Percentiles rank a stretch among this genome's conserved stretches.
Conservation (phyloP, 2,797 vertebrate genomes). For the Alfaro cultratus region DNA sequence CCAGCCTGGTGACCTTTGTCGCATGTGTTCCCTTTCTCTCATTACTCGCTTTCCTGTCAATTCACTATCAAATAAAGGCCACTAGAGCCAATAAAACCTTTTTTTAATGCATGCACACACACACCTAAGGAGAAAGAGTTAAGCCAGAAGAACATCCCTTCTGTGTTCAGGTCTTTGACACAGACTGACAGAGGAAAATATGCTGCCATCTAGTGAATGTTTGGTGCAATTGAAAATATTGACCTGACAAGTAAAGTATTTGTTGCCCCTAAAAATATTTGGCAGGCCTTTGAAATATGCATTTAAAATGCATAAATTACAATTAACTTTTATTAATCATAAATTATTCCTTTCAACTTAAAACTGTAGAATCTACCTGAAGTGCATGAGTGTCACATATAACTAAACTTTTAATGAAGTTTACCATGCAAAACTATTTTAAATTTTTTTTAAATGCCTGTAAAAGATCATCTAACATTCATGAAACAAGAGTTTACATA, state of each 20-base stretch:
- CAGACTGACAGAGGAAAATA: background rate
- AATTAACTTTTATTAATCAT: background rate
- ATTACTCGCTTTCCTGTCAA: too few species aligned
- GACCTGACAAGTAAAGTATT: too few species aligned
- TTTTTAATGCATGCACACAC: too few species aligned
- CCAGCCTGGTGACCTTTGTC: too few species aligned
- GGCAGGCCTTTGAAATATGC: background rate
- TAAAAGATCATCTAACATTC: background rate
- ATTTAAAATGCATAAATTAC: background rate
- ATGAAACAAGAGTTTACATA: background rate
- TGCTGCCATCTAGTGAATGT: background rate
- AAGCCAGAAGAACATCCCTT: too few species aligned
- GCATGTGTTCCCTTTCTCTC: too few species aligned
- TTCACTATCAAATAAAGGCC: too few species aligned
- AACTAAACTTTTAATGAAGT: background rate
- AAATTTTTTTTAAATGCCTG: background rate
- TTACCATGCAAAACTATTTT: background rate
- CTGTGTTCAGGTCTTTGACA: too few species aligned
- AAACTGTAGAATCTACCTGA: background rate
- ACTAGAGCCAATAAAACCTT: too few species aligned
- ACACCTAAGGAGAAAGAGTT: too few species aligned
- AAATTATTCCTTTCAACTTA: background rate
- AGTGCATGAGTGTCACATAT: background rate
- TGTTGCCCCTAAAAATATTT: background rate
- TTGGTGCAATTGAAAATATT: background rate